phyloP scores from a whole-genome alignment of 2,888 invertebrate genomes.

The Hipparchia sbordonii region DNA sequence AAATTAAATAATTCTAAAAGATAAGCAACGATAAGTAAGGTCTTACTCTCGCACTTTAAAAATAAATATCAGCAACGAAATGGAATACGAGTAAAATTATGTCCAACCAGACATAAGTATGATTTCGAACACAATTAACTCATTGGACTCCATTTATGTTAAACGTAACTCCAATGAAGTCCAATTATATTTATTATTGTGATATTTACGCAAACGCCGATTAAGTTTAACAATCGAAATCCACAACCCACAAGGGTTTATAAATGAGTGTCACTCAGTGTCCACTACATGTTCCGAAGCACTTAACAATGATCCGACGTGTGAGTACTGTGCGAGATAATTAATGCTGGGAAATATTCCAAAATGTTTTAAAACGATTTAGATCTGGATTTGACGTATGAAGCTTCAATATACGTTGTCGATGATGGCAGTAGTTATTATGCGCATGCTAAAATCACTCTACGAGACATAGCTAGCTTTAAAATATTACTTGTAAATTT shows the following conservation, averaged over 20 bases:
- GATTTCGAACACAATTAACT: too few species aligned
- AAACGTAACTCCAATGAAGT: too few species aligned
- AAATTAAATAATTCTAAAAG: too few species aligned
- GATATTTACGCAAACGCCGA: background rate
- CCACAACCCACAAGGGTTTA: background rate
- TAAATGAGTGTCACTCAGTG: slow-evolving; percentile 12
- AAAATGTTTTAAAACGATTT: slow-evolving; percentile 6
- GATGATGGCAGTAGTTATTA: background rate
- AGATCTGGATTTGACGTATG: slow-evolving; percentile 6
- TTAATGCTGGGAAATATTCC: slow-evolving; percentile 20
- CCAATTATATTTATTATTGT: background rate
- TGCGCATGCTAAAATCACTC: background rate
- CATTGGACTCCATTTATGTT: too few species aligned
- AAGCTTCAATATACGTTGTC: background rate
- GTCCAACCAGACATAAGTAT: too few species aligned
- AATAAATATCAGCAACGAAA: too few species aligned
- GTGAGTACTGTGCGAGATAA: background rate
- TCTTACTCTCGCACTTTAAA: too few species aligned
- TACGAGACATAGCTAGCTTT: too few species aligned
- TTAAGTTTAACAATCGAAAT: background rate
- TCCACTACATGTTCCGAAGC: slow-evolving; percentile 9
- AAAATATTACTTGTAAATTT: too few species aligned
- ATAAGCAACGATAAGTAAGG: too few species aligned
- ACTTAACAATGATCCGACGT: slow-evolving; percentile 2
- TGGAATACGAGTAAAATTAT: too few species aligned